phyloP scores from a whole-genome alignment of 2,797 vertebrate species.

The Falco berigora region DNA sequence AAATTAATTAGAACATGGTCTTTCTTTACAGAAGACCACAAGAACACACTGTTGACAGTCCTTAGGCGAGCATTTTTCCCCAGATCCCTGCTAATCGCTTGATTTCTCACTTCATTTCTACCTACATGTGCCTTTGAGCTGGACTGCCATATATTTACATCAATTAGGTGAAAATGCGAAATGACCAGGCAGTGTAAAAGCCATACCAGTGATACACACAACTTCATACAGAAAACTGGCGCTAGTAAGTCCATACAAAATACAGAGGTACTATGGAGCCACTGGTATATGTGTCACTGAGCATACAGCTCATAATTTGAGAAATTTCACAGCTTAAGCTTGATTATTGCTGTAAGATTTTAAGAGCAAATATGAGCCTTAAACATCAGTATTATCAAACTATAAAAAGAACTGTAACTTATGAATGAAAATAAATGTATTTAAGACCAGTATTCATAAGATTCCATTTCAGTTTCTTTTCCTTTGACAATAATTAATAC shows the following conservation, averaged over 20 bases:
- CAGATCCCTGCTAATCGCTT: not conserved
- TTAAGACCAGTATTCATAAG: not conserved
- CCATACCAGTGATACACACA: not conserved
- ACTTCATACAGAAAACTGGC: accelerated
- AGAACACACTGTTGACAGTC: not conserved
- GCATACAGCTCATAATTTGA: not conserved
- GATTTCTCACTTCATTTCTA: not conserved
- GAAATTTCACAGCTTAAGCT: not conserved
- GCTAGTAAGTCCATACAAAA: not conserved
- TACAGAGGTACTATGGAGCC: not conserved
- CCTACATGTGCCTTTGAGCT: not conserved
- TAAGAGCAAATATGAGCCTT: not conserved
- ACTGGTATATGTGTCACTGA: not conserved
- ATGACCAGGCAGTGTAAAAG: not conserved
- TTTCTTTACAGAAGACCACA: not conserved
- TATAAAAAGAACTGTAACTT: not conserved
- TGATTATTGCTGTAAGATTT: not conserved
- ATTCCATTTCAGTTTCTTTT: not conserved
- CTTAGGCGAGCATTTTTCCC: not conserved
- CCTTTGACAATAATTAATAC: not conserved
- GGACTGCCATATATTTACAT: not conserved
- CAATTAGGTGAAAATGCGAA: not conserved
- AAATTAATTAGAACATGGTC: not conserved
- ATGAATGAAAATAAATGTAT: not conserved
- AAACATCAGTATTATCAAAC: not conserved